Evolutionary conservation across 2,888 invertebrate species (phyloP).

Genomic region (Napeogenes inachia): DNA sequence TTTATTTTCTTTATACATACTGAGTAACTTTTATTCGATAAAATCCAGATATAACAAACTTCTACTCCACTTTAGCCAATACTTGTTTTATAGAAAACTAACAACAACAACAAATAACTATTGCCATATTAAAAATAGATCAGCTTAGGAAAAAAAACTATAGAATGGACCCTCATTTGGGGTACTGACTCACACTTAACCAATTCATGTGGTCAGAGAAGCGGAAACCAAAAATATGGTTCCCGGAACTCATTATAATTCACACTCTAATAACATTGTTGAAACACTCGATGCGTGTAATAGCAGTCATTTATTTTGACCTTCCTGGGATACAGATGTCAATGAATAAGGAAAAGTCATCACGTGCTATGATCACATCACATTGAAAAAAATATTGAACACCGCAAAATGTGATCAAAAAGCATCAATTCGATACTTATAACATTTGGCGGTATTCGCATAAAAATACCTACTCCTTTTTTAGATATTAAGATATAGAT

Average conservation of each 20-base stretch:
- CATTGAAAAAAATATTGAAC: too few species aligned
- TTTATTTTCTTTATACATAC: too few species aligned
- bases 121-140: too few species aligned
- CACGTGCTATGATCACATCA: background rate
- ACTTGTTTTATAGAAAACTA: too few species aligned
- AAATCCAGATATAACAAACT: background rate
- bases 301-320: conserved; percentile 37
- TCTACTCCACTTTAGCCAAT: background rate
- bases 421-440: too few species aligned
- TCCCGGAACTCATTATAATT: conserved; percentile 44
- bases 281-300: conserved; percentile 46
- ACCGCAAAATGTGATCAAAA: too few species aligned
- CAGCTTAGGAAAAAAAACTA: too few species aligned
- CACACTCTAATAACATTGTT: conserved; percentile 36
- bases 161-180: too few species aligned
- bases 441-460: too few species aligned
- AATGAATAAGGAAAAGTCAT: background rate
- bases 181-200: background rate
- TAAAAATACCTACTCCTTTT: too few species aligned
- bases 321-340: conserved; percentile 19
- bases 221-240: conserved; percentile 25
- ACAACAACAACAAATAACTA: too few species aligned
- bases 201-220: background rate
- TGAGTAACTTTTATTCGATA: background rate
- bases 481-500: too few species aligned